Base-by-base conservation (phyloP, 2,888 invertebrate genomes). In the Parnassius glacialis region DNA sequence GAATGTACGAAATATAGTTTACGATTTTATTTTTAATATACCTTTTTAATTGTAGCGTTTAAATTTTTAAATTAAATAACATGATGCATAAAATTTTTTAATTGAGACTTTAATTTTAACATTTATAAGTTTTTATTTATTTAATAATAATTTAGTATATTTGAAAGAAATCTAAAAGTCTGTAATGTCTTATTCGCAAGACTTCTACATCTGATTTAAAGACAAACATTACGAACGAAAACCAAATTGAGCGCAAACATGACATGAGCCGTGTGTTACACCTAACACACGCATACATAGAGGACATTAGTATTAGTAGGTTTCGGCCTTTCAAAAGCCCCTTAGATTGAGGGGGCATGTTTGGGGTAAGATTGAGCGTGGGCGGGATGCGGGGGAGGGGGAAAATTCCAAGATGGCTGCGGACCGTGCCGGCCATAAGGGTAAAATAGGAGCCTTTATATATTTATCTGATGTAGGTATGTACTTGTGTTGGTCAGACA, bases 281-380 rank as follows among this genome's bases (percentile, higher is more conserved):
- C 71, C 68, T 67, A 70, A 68, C 73, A 73, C 72, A 69, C 67
- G 68, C 68, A 76, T 83, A 81, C 81, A 80, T 83, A 81, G 80
- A 84, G 86, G 83, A 84, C 89, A 90, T 90, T 89, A 90, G 90
- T 90, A 90, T 90, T 90, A 91, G 90, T 87, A 79, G 83, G 87
- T 82, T 90, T 91, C 90, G 90, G 90, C 87, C 87, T 87, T 88
- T 86, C 74, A 86, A 85, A 86, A 85, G 83, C 89, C 88, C 90
- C 89, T 88, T 84, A 83, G 84, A 85, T 87, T 84, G 87, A 80
- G 90, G 87, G 85, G 89, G 84, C 81, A 84, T 79, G 85, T 85
- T 84, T 80, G 87, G 89, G 88, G 89, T 87, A 88, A 87, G 87
- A 86, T 83, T 82, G 84, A 82, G 86, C 81, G 90, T 84, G 84